Evolutionary conservation across 2,797 vertebrate species (phyloP), one percentile per base, ranked within the genome.

Genomic region (Lagodon rhomboides): DNA sequence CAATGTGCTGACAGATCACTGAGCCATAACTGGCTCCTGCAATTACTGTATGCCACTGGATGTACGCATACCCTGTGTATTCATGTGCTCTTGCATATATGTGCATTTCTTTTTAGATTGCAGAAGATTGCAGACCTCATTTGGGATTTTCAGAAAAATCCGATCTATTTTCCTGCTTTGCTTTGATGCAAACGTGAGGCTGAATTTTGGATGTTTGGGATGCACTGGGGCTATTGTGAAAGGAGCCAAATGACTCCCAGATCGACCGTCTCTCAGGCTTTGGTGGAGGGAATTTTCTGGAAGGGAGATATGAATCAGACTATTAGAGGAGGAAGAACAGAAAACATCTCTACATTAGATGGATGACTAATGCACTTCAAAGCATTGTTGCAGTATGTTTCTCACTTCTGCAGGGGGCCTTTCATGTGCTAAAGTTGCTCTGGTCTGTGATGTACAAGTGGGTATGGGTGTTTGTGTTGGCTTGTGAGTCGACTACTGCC

Each of bases 361-460:
- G 88, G 82, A 76, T 86, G 87, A 85, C 86, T 91, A 81, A 88
- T 89, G 86, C 78, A 95, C 94, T 94, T 95, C 93, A 95, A 95
- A 95, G 94, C 91, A 87, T 80, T 81, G 85, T 88, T 92, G 81
- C 85, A 79, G 63, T 79, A 87, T 93, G 87, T 91, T 92, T 93
- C 93, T 77, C 77, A 73, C 80, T 85, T 87, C 80, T 73, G 87
- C 68, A 80, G 90, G 89, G 92, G 87, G 75, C 83, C 94, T 95
- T 95, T 95, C 91, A 93, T 93, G 90, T 92, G 93, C 71, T 90
- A 91, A 93, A 84, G 84, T 79, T 88, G 85, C 85, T 84, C 82
- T 77, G 73, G 79, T 80, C 81, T 79, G 68, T 80, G 68, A 70
- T 82, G 82, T 85, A 84, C 13, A 80, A 77, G 80, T 82, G 50